Conservation (phyloP, 1,140 invertebrate genomes). For the Propsilocerus akamusi region DNA sequence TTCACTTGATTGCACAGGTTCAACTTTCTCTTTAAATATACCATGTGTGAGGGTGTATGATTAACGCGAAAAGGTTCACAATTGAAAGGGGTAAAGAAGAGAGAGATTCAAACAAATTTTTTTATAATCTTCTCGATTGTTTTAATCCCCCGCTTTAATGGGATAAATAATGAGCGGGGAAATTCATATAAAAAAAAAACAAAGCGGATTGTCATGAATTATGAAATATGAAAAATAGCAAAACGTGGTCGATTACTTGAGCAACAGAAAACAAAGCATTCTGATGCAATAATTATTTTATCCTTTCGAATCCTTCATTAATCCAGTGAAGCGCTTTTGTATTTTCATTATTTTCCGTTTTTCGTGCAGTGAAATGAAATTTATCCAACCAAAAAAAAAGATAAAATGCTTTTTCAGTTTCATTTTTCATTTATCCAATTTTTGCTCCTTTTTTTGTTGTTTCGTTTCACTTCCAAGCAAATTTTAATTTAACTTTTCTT, state of each 20-base stretch:
- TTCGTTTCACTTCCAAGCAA: too few relatives aligned
- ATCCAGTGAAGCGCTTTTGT: too few relatives aligned
- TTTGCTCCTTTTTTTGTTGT: too few relatives aligned
- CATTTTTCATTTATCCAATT: too few relatives aligned
- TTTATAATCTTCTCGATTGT: background rate
- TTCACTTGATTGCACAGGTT: too few relatives aligned
- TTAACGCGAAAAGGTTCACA: background rate
- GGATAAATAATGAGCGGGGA: background rate
- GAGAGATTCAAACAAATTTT: background rate
- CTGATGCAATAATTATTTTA: too few relatives aligned
- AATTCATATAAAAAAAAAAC: background rate
- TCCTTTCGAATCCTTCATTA: too few relatives aligned
- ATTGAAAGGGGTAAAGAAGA: background rate
- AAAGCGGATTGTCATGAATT: background rate
- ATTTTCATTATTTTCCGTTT: background rate
- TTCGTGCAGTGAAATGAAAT: background rate
- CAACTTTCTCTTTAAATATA: too few relatives aligned
- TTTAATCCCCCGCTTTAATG: background rate
- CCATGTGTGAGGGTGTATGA: too few relatives aligned
- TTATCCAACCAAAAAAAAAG: conserved; percentile 1
- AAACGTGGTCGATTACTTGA: too few relatives aligned
- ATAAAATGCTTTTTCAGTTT: too few relatives aligned
- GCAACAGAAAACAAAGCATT: background rate
- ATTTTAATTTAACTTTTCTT: too few relatives aligned
- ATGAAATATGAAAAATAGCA: background rate